A percentile compares a stretch with the other conserved stretches of the same genome.
Evolutionary conservation across 2,113 vertebrate genomes (phyloP).

Genomic region (Mellivora capensis): DNA sequence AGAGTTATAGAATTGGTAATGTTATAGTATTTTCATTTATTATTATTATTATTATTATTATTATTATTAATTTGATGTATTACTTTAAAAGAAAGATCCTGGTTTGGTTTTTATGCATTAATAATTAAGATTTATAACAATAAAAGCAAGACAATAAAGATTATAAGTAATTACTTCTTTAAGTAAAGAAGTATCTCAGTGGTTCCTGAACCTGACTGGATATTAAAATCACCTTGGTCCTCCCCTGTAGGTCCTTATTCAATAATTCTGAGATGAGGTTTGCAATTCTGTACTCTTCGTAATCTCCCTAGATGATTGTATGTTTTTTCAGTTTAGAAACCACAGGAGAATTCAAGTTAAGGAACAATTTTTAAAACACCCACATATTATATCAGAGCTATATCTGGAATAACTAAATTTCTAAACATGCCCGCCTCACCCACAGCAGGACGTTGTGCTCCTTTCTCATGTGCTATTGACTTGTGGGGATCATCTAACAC

Average conservation of each 20-base stretch:
- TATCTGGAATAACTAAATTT: not conserved
- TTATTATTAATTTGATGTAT: not conserved
- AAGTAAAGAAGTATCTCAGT: not conserved
- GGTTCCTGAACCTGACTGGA: not conserved
- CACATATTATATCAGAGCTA: not conserved
- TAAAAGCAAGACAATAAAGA: not conserved
- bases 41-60: not conserved
- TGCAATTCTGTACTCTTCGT: not conserved
- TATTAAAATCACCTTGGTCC: not conserved
- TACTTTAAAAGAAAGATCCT: not conserved
- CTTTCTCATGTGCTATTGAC: rapidly evolving
- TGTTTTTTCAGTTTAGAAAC: not conserved
- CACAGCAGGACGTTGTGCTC: too few relatives aligned
- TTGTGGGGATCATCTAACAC: not conserved
- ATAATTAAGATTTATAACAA: not conserved
- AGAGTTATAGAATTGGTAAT: not conserved
- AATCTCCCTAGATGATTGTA: not conserved
- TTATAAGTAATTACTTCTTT: not conserved
- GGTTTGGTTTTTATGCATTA: not conserved
- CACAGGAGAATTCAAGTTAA: not conserved
- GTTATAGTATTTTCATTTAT: not conserved
- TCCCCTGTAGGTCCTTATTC: not conserved
- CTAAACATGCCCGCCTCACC: not conserved
- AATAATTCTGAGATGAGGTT: not conserved
- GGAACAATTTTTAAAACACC: not conserved